These are phyloP conservation scores for Lethocerus indicus DNA, from an alignment of 1,140 invertebrate species.

Conservation along the genomic window DNA sequence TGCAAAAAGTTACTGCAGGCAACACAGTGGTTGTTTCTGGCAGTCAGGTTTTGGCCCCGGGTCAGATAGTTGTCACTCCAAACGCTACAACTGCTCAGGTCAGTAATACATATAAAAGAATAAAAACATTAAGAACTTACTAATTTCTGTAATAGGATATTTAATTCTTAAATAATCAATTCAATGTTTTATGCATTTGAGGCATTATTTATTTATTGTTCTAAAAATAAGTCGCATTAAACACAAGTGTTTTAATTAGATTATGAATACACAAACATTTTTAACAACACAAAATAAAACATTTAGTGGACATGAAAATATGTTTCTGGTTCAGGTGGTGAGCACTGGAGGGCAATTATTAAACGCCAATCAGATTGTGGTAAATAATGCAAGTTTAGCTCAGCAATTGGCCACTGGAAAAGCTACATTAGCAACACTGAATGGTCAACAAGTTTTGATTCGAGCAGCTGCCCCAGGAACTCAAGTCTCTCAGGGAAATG, in stretches of 20 bases:
- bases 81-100: conserved; percentile 19
- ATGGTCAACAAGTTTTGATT: conserved; percentile 66
- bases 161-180: no score
- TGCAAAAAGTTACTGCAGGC: conserved; percentile 17
- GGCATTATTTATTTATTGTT: no score
- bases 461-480: not conserved
- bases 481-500: no score
- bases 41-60: conserved; percentile 18
- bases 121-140: no score
- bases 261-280: no score
- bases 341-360: conserved; percentile 25
- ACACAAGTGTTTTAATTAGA: no score
- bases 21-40: conserved; percentile 18
- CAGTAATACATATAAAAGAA: no score
- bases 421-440: conserved; percentile 53
- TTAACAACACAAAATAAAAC: not conserved
- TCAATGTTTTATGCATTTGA: no score
- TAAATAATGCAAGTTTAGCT: conserved; percentile 52
- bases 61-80: conserved; percentile 19
- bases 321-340: conserved; percentile 27
- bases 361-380: conserved; percentile 43
- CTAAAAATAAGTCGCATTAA: no score
- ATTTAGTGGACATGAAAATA: conserved; percentile 2
- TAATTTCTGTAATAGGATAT: no score
- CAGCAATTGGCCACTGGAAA: conserved; percentile 62